Conservation (phyloP, 1,140 invertebrate species). For the Planococcus citri region DNA sequence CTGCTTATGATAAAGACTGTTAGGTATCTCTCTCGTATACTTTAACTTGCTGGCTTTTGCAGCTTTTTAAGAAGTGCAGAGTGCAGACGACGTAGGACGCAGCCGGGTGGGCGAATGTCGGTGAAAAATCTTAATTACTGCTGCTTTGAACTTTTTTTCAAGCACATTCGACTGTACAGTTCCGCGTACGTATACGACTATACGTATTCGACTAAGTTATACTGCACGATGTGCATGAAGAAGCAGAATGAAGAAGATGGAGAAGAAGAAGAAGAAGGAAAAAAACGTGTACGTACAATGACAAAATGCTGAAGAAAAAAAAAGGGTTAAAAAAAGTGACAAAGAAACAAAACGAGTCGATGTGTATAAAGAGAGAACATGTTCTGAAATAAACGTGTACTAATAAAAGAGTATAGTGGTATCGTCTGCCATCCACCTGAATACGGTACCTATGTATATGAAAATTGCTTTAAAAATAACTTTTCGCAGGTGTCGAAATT, state of each 20-base stretch:
- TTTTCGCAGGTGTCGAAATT: no score
- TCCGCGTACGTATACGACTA: background rate
- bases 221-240: background rate
- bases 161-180: slow-evolving; percentile 7
- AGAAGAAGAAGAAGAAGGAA: background rate
- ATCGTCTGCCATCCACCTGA: no score
- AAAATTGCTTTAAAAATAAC: no score
- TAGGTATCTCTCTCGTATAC: background rate
- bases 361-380: no score
- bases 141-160: slow-evolving; percentile 17
- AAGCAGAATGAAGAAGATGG: background rate
- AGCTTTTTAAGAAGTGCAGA: background rate
- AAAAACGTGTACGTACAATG: background rate
- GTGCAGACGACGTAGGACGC: background rate
- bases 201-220: no score
- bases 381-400: no score
- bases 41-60: slow-evolving; percentile 18
- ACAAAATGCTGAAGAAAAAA: no score
- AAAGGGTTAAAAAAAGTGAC: no score
- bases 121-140: slow-evolving; percentile 17
- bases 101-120: background rate
- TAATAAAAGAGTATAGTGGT: no score
- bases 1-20: slow-evolving; percentile 18
- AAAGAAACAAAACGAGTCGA: no score
- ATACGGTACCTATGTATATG: no score